Base-by-base conservation (phyloP, 1,140 invertebrate species). In the Belonocnema kinseyi region DNA sequence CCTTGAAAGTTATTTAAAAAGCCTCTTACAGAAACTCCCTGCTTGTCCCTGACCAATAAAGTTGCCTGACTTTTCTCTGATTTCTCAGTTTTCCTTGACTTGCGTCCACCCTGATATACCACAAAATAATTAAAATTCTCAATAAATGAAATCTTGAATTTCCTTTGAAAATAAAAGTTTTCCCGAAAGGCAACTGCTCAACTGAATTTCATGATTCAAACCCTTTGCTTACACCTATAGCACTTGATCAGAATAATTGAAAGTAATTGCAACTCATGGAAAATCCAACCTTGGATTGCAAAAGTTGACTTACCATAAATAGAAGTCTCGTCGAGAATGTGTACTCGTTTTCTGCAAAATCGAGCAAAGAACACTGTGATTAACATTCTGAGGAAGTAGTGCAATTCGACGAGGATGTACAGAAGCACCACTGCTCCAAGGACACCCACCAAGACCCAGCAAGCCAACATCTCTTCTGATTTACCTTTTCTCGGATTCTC, bases 311-410 rank as follows among this genome's bases (percentile, higher is more conserved):
- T 87, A 95, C 94, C 94, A 75, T 93, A 93, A 10, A 95, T 90
- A n/a, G 90, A 91, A 10, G 94, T 94, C 79, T 94, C 92, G 77
- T 95, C 94, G 75, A 95, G 91, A 77, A 95, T 93, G 83, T 94
- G 92, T 10, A 93, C 91, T 78, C 89, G 92, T 50, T 93, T 94
- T 85, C 94, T 94, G 82, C 93, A 93, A 74, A 94, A 94, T 54
- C 92, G 91, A 7, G 94, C 94, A 21, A 92, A 84, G 78, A 95
- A 80, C 19, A 94, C 92, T 70, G 93, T 93, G 56, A 94, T 83
- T 79, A 93, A 92, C 88, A 94, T 94, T 81, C 95, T 91, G 79
- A 94, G 83, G 86, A 95, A 95, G 85, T 95, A 95, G 82, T 95
- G 93, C 14, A 95, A 85, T 84, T 95, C 95, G 53, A 95, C 85